Percentiles rank a stretch among this genome's conserved stretches.
Conservation (phyloP, 1,140 invertebrate species). For the Acromyrmex charruanus region DNA sequence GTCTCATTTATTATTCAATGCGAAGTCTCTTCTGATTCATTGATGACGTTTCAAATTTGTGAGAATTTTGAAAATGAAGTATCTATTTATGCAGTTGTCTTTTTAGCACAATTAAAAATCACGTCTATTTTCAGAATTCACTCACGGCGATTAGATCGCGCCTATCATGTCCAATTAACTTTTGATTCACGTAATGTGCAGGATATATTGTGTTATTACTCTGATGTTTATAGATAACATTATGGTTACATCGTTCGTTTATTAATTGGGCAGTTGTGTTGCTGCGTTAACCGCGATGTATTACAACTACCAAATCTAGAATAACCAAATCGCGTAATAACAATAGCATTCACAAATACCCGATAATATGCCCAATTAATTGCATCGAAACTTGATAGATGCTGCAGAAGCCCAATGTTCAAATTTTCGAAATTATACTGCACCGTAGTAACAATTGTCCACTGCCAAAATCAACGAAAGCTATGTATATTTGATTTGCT, state of each 20-base stretch:
- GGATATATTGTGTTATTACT: not conserved
- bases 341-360: not conserved
- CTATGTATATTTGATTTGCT: not conserved
- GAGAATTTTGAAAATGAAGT: not conserved
- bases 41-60: not conserved
- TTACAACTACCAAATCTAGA: not conserved
- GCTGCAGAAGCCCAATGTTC: not conserved
- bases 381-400: slow-evolving; percentile 33
- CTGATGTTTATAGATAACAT: not conserved
- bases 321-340: not conserved
- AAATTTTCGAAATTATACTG: slow-evolving; percentile 9
- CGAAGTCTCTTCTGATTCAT: not conserved
- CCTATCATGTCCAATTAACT: not conserved
- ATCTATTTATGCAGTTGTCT: not conserved
- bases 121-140: not conserved
- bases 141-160: not conserved
- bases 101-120: too few species aligned
- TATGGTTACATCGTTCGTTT: not conserved
- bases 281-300: not conserved
- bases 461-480: not conserved
- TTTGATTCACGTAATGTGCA: not conserved
- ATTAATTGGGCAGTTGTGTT: not conserved
- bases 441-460: not conserved
- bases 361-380: slow-evolving; percentile 18
- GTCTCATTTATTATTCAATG: not conserved